Evolutionary conservation across 2,113 vertebrate species (phyloP), one percentile per base, ranked within the genome.

Genomic region (Panthera uncia): DNA sequence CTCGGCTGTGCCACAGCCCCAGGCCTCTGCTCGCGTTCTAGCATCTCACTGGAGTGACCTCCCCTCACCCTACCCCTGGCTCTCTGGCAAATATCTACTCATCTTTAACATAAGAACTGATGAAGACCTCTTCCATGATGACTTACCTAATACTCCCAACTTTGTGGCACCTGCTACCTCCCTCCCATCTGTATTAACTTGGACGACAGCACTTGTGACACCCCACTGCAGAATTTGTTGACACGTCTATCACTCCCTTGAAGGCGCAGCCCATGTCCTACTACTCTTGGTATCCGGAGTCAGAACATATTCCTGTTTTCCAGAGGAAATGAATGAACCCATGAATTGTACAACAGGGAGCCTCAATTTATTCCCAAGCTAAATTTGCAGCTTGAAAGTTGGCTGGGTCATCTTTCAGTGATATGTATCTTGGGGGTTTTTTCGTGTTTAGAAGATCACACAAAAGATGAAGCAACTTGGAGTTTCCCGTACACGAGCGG

Each of bases 11-110:
- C 4, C 13, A 1, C 4, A 25, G 38, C 63, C 31, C 94, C 1
- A 7, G 61, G 25, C 7, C 41, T 76, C 27, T 69, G 52, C 41
- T 95, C 19, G 2, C 38, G 15, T 36, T 71, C 15, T 3, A 27
- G 3, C 41, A 11, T 85, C 71, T 69, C 0, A 7, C 29, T 78
- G 9, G 3, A 52, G 45, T 23, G 63, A 6, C 4, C 41, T 84
- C 36, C 36, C 25, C 31, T 21, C 18, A 29, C 2, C 33, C 2
- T 0, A 0, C 3, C 73, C 23, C 29, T 65, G 15, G 4, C 25
- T 83, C 41, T 38, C 36, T 89, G 36, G 33, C 4, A 95, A 63
- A 71, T 14, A 48, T n/a, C 79, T 57, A 8, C 66, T 50, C 7
- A 4, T 68, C 21, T 33, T 84, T 29, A 80, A 69, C 23, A 33